phyloP scores from a whole-genome alignment of 2,113 vertebrate species.

The Dissostichus mawsoni region DNA sequence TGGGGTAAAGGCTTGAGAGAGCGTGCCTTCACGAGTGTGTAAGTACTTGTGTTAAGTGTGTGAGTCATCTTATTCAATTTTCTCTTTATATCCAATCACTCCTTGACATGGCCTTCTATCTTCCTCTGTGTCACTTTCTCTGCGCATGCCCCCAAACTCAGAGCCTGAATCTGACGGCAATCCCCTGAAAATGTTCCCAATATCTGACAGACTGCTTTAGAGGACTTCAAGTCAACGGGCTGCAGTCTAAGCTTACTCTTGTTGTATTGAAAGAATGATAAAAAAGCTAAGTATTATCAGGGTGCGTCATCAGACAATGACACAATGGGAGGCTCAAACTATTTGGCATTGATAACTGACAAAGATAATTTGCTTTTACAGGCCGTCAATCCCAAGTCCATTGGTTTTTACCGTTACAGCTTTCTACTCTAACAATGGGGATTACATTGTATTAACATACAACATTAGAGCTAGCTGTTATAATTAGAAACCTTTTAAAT shows the following conservation, averaged over 20 bases:
- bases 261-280: slow-evolving; percentile 8
- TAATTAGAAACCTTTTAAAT: background rate
- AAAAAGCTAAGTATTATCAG: slow-evolving; percentile 11
- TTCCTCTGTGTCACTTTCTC: background rate
- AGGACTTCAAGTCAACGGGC: slow-evolving; percentile 27
- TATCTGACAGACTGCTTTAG: slow-evolving; percentile 37
- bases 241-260: background rate
- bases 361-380: background rate
- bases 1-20: slow-evolving; percentile 35
- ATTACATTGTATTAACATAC: background rate
- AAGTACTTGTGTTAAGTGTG: slow-evolving; percentile 31
- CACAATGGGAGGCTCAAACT: slow-evolving; percentile 4
- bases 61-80: slow-evolving; percentile 20
- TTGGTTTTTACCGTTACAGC: background rate
- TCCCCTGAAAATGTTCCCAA: slow-evolving; percentile 17
- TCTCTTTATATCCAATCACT: slow-evolving; percentile 14
- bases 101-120: background rate
- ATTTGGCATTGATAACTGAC: background rate
- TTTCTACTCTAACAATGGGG: background rate
- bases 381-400: background rate
- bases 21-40: slow-evolving; percentile 19
- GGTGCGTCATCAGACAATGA: slow-evolving; percentile 3
- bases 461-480: too few relatives aligned
- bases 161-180: slow-evolving; percentile 25
- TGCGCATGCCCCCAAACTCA: background rate